A percentile compares a stretch with the other conserved stretches of the same genome.
Conservation (phyloP, 2,113 vertebrate species). For the Heptranchias perlo region DNA sequence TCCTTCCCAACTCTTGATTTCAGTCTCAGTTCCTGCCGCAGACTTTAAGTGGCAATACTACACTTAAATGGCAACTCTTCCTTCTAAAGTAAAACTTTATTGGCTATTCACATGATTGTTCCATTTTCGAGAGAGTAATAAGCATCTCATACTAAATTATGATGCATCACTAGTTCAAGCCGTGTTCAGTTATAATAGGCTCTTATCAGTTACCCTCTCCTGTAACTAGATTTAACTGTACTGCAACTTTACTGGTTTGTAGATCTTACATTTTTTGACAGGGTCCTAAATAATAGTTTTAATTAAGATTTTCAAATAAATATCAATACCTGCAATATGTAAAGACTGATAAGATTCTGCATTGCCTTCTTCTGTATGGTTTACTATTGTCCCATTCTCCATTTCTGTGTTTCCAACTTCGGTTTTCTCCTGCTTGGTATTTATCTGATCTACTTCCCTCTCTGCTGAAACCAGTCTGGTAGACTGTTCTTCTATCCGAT, state of each 20-base stretch:
- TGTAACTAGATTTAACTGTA: background rate
- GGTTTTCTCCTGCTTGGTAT: constrained; percentile 50
- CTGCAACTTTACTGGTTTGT: background rate
- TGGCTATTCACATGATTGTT: background rate
- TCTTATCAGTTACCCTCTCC: background rate
- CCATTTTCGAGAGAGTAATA: background rate
- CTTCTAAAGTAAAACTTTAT: no score
- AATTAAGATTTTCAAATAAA: background rate
- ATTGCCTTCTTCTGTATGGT: background rate
- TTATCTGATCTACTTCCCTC: constrained; percentile 46
- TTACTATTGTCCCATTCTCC: constrained; percentile 39
- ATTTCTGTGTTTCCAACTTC: constrained; percentile 40
- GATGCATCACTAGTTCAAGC: background rate
- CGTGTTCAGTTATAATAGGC: background rate
- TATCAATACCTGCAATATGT: background rate
- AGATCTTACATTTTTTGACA: background rate
- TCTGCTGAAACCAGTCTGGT: constrained; percentile 40
- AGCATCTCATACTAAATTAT: background rate
- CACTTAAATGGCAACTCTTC: background rate
- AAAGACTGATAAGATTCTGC: background rate
- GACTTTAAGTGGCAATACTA: background rate
- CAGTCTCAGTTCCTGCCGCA: background rate
- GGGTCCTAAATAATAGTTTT: background rate
- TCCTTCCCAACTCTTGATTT: background rate
- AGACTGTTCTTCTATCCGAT: constrained; percentile 48